Evolutionary conservation across 1,140 invertebrate species (phyloP).

Genomic region (Zaprionus nigranus): DNA sequence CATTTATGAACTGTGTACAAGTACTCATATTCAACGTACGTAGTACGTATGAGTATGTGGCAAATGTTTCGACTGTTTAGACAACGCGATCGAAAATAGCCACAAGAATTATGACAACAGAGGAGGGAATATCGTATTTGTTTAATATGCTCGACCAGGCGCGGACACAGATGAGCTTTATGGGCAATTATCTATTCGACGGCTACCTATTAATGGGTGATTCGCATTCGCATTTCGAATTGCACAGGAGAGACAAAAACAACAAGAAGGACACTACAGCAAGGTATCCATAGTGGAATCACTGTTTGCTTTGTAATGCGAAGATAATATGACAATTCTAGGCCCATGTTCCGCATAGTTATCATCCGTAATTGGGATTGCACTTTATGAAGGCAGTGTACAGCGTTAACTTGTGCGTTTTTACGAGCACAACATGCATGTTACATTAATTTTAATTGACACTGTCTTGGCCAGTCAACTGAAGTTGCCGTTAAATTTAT

Average conservation of each 20-base stretch:
- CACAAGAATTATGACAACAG: conserved; percentile 41
- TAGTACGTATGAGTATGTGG: conserved; percentile 17
- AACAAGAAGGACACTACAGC: not conserved
- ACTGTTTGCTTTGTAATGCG: conserved; percentile 41
- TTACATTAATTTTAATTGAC: conserved; percentile 74
- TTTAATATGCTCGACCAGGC: conserved; percentile 74
- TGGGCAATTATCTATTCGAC: conserved; percentile 81
- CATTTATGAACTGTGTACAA: conserved; percentile 55
- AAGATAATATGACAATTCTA: conserved; percentile 52
- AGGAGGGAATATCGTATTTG: conserved; percentile 42
- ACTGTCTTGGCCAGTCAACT: conserved; percentile 31
- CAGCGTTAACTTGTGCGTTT: conserved; percentile 39
- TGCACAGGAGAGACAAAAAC: not conserved
- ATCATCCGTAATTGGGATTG: conserved; percentile 57
- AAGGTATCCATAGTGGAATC: not conserved
- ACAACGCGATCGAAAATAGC: conserved; percentile 64
- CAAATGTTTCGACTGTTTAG: conserved; percentile 59
- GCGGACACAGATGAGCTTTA: conserved; percentile 71
- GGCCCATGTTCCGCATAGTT: conserved; percentile 19
- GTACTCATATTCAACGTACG: not conserved
- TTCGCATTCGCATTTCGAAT: conserved; percentile 65
- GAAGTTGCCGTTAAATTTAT: conserved; percentile 26
- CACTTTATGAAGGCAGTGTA: conserved; percentile 52
- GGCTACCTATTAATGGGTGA: conserved; percentile 67
- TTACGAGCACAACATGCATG: conserved; percentile 68